Conservation (phyloP, 2,113 vertebrate species). For the Motacilla alba region DNA sequence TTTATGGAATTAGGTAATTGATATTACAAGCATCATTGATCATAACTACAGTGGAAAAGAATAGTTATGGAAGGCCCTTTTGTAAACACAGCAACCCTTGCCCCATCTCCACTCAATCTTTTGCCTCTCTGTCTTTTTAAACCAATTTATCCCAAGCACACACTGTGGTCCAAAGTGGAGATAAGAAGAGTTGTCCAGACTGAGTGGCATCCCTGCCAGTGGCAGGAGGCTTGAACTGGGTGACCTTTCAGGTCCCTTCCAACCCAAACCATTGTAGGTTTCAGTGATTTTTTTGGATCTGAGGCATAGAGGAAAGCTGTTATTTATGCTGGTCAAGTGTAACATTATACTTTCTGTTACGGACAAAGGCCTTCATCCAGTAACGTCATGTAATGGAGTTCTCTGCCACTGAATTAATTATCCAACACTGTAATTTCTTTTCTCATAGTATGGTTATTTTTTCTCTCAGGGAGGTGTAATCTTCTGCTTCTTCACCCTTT, state of each 20-base stretch:
- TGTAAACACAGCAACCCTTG: background rate
- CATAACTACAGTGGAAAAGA: background rate
- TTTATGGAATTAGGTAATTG: background rate
- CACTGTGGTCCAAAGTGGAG: background rate
- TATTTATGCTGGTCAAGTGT: background rate
- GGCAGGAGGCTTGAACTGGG: background rate
- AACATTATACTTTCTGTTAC: background rate
- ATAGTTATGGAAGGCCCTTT: background rate
- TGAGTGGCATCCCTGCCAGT: background rate
- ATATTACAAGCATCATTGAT: background rate
- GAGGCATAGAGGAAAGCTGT: background rate
- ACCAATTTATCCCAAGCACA: background rate
- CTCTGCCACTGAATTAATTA: background rate
- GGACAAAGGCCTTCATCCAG: background rate
- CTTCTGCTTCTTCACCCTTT: background rate
- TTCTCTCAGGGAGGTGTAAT: background rate
- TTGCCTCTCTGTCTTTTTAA: background rate
- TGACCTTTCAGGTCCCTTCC: background rate
- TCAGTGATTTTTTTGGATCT: background rate
- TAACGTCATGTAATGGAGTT: background rate
- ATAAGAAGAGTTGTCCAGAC: background rate
- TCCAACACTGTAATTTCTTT: background rate
- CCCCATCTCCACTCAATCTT: background rate
- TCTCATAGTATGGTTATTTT: background rate
- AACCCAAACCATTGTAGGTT: background rate